A percentile compares a stretch with the other conserved stretches of the same genome.
phyloP scores from a whole-genome alignment of 2,113 vertebrate species.

The Macrotis lagotis region DNA sequence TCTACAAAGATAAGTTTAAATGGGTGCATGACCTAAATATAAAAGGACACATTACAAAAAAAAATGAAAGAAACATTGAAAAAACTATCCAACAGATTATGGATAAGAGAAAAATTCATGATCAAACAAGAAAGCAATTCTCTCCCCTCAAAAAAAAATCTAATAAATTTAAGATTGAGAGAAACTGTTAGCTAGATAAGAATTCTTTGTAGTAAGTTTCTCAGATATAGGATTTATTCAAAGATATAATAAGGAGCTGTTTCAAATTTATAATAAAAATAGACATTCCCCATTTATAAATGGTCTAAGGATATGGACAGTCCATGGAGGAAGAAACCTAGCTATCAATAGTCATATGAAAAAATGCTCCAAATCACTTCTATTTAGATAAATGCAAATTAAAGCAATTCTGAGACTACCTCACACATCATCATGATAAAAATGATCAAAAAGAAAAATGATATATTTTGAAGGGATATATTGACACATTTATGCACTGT shows the following conservation, averaged over 20 bases:
- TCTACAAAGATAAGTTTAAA: background rate
- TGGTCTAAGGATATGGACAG: background rate
- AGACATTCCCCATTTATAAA: background rate
- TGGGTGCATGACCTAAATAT: background rate
- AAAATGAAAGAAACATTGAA: background rate
- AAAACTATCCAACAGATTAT: background rate
- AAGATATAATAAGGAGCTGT: background rate
- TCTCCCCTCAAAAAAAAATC: background rate
- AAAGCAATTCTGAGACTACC: background rate
- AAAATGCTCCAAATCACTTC: background rate
- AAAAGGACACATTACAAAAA: background rate
- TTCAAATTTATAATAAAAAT: background rate
- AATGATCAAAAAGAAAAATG: background rate
- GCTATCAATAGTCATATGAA: background rate
- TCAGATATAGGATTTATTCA: background rate
- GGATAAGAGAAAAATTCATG: background rate
- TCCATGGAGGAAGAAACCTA: background rate
- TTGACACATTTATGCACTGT: background rate
- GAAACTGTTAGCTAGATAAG: background rate
- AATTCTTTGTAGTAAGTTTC: background rate
- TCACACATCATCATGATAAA: background rate
- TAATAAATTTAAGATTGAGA: background rate
- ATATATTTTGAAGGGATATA: background rate
- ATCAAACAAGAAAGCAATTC: background rate
- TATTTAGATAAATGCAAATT: background rate